Evolutionary conservation across 2,888 invertebrate species (phyloP).

Genomic region (Trachelus iudaicus): DNA sequence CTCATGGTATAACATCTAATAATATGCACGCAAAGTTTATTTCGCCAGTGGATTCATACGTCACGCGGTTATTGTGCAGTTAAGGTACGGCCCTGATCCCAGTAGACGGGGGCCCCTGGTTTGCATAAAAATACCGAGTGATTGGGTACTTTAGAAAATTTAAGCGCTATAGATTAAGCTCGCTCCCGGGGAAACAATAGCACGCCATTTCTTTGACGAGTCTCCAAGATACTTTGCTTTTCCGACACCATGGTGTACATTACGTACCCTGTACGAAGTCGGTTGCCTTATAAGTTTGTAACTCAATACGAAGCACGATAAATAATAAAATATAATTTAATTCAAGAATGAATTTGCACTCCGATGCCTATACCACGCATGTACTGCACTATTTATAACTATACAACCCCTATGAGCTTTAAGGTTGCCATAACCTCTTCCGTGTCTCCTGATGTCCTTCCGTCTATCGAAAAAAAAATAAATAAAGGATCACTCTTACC

Average conservation of each 20-base stretch:
- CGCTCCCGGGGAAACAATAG: constrained; percentile 47
- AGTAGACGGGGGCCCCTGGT: constrained; percentile 28
- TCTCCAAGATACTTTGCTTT: background rate
- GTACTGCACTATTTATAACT: background rate
- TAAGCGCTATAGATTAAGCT: constrained; percentile 59
- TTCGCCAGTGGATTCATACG: constrained; percentile 59
- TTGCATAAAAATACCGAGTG: constrained; percentile 63
- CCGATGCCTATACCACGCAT: background rate
- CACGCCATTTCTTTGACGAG: constrained; percentile 1
- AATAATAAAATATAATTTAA: background rate
- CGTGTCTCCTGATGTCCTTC: background rate
- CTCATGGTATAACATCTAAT: constrained; percentile 51
- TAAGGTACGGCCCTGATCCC: constrained; percentile 36
- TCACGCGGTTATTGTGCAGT: constrained; percentile 56
- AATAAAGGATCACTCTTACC: background rate
- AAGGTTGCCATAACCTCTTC: background rate
- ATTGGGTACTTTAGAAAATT: constrained; percentile 64
- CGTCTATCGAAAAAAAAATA: background rate
- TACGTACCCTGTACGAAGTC: background rate
- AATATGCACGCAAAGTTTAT: constrained; percentile 60
- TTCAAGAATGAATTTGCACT: background rate
- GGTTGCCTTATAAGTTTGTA: background rate
- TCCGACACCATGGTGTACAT: background rate
- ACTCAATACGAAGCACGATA: background rate
- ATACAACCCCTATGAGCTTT: background rate